Evolutionary conservation across 2,888 invertebrate species (phyloP).

Genomic region (Apamea crenata): DNA sequence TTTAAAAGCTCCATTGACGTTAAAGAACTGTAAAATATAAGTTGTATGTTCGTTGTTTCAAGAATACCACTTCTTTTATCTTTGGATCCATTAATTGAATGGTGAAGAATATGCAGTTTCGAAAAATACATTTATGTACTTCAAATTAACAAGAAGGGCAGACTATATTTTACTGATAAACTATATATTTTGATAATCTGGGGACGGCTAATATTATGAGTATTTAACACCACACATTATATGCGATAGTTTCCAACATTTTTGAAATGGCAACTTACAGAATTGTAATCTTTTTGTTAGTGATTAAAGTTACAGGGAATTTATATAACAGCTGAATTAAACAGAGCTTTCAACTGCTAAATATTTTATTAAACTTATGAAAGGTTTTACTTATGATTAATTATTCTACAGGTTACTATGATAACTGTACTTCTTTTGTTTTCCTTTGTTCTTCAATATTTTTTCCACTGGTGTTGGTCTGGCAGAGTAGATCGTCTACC

Average conservation of each 20-base stretch:
- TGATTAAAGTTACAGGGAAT: conserved; percentile 58
- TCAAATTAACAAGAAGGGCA: conserved; percentile 8
- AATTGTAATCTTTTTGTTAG: conserved; percentile 39
- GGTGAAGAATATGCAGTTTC: neutral
- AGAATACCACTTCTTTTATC: conserved; percentile 40
- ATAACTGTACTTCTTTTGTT: conserved; percentile 21
- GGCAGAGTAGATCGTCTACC: conserved; percentile 68
- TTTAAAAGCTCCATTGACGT: conserved; percentile 53
- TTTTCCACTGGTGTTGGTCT: conserved; percentile 64
- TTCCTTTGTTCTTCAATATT: conserved; percentile 43
- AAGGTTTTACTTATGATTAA: conserved; percentile 45
- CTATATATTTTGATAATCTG: conserved; percentile 42
- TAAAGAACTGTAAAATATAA: conserved; percentile 56
- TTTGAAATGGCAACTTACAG: conserved; percentile 38
- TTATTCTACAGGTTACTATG: conserved; percentile 32
- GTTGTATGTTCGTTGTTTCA: conserved; percentile 37
- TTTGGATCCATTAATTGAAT: conserved; percentile 33
- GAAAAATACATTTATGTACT: conserved; percentile 7
- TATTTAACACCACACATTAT: conserved; percentile 20
- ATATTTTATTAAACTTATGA: conserved; percentile 40
- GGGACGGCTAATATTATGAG: conserved; percentile 39
- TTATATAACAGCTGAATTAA: conserved; percentile 43
- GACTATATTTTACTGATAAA: conserved; percentile 25
- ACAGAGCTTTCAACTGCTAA: conserved; percentile 50
- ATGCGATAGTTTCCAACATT: conserved; percentile 61